phyloP scores from a whole-genome alignment of 2,888 invertebrate genomes.

The Limnephilus marmoratus region DNA sequence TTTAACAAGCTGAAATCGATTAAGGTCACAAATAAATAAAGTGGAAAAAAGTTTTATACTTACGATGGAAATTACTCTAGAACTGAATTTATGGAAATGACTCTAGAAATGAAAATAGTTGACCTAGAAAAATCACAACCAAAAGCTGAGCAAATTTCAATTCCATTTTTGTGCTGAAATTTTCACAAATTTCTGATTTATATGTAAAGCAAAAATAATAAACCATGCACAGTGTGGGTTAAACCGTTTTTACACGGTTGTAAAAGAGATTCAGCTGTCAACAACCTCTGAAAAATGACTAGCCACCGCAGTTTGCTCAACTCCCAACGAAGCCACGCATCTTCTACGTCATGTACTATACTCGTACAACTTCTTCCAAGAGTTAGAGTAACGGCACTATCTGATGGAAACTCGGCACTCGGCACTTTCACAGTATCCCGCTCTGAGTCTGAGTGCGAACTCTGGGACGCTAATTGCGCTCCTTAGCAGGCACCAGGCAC shows the following conservation, averaged over 20 bases:
- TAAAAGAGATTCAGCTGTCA: background rate
- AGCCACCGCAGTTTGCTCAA: background rate
- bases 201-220: background rate
- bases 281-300: background rate
- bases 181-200: too few relatives aligned
- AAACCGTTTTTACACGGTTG: background rate
- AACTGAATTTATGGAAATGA: too few relatives aligned
- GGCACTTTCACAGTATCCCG: slow-evolving; percentile 3
- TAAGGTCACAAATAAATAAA: too few relatives aligned
- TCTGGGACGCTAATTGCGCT: slow-evolving; percentile 8
- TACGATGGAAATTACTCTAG: too few relatives aligned
- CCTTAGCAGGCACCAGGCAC: background rate
- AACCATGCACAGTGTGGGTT: background rate
- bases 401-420: slow-evolving; percentile 1
- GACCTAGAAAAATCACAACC: too few relatives aligned
- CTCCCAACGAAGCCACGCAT: background rate
- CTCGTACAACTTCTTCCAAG: background rate
- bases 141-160: too few relatives aligned
- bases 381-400: slow-evolving; percentile 8
- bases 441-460: background rate
- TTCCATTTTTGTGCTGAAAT: too few relatives aligned
- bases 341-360: background rate
- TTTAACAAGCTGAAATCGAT: too few relatives aligned
- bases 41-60: too few relatives aligned
- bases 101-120: too few relatives aligned